Evolutionary conservation across 2,888 invertebrate species (phyloP).

Genomic region (Folsomia manolachei): DNA sequence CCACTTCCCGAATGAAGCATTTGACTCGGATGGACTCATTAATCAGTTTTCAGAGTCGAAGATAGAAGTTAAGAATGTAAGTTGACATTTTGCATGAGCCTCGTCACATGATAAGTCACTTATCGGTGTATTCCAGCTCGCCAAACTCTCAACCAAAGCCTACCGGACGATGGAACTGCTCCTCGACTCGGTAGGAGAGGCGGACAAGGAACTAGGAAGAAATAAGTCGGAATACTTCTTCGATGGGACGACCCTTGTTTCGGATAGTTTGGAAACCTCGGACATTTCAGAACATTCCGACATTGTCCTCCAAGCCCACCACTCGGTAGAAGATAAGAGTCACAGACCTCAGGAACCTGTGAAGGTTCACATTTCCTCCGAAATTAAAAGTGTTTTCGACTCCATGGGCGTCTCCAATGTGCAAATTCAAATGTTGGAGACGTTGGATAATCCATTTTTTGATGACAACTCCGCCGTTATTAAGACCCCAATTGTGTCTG

Average conservation of each 20-base stretch:
- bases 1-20: background rate
- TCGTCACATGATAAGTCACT: too few species aligned
- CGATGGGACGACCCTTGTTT: background rate
- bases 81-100: too few species aligned
- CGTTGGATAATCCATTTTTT: conserved; percentile 21
- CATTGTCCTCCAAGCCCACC: background rate
- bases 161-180: background rate
- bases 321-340: background rate
- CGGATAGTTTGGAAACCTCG: background rate
- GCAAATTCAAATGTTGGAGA: conserved; percentile 14
- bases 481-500: conserved; percentile 17
- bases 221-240: background rate
- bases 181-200: conserved; percentile 6
- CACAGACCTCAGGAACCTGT: background rate
- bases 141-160: background rate
- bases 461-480: conserved; percentile 31
- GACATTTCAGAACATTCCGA: background rate
- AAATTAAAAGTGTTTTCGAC: background rate
- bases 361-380: background rate
- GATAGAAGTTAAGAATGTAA: background rate
- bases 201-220: background rate
- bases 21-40: background rate
- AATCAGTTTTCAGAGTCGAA: background rate
- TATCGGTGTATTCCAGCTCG: conserved; percentile 8
- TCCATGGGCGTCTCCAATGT: background rate